phyloP scores from a whole-genome alignment of 2,797 vertebrate species.

The Phrynocephalus guinanensis region DNA sequence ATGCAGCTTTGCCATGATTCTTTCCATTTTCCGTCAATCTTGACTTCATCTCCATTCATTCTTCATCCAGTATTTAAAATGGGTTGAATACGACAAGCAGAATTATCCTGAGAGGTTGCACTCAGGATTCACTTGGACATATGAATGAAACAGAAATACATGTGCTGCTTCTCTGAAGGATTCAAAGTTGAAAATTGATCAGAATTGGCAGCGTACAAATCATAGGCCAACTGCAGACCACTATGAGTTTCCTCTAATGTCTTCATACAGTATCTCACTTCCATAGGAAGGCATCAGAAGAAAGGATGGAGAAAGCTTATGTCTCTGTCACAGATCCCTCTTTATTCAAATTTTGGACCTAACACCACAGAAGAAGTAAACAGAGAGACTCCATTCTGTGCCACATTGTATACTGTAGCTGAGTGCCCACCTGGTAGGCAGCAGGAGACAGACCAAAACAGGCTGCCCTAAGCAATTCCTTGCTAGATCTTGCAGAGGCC shows the following conservation, averaged over 20 bases:
- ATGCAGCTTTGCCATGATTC: slow-evolving; percentile 42
- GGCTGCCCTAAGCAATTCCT: not conserved
- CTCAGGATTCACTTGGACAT: slow-evolving; percentile 57
- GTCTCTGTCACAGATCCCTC: not conserved
- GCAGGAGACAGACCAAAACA: not conserved
- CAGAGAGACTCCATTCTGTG: not conserved
- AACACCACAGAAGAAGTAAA: not conserved
- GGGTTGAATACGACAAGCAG: slow-evolving; percentile 61
- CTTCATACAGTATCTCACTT: not conserved
- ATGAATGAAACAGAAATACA: slow-evolving; percentile 58
- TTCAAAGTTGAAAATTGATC: slow-evolving; percentile 40
- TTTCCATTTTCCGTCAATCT: slow-evolving; percentile 54
- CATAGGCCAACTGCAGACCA: not conserved
- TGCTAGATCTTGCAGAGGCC: not conserved
- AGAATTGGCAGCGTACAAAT: not conserved
- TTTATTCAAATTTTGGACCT: not conserved
- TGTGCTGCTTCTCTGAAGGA: slow-evolving; percentile 42
- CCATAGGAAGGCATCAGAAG: not conserved
- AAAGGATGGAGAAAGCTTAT: not conserved
- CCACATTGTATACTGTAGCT: not conserved
- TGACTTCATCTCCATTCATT: slow-evolving; percentile 63
- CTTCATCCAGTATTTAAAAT: slow-evolving; percentile 60
- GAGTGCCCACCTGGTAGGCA: not conserved
- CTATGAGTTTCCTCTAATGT: not conserved
- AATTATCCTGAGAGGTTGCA: slow-evolving; percentile 61